Evolutionary conservation across 2,888 invertebrate genomes (phyloP), one percentile per base, ranked within the genome.

Genomic region (Bombyx huttoni): DNA sequence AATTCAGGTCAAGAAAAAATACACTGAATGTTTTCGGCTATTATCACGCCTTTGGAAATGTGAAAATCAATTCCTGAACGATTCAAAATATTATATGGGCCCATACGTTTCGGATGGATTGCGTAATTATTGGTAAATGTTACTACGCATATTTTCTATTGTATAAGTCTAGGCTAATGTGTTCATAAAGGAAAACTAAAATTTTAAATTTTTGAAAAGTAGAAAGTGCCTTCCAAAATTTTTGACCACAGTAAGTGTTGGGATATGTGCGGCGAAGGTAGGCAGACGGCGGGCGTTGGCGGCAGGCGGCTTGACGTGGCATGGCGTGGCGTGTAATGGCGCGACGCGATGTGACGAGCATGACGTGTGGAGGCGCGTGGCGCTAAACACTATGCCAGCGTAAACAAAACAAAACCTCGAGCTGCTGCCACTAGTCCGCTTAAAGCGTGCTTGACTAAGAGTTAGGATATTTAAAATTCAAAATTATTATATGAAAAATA

Each of bases 211-310:
- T 86, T 86, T 81, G 76, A 90, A 90, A 91, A 89, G 92, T 93
- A 92, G 92, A 91, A 93, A 93, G 93, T 93, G 93, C 93, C 93
- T 93, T 93, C 92, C 92, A 93, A 90, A 40, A 89, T 86, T 86
- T 86, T 88, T 87, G 88, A 89, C 88, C 88, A 89, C 82, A 84
- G 79, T 84, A 83, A 90, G 90, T 89, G 90, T 90, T 86, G 91
- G 91, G 82, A 77, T 77, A 70, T 75, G 77, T 81, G 83, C 84
- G 91, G 89, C 91, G 90, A 81, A 68, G 76, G 71, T 70, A 71
- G 73, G 71, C 65, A 62, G 67, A 75, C 54, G 61, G 72, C 65
- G 68, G 56, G 57, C 58, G 63, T 64, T 60, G 60, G 60, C 59
- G 58, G 62, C 53, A 53, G 50, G 53, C 52, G 51, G 51, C 13